Base-by-base conservation (phyloP, 2,888 invertebrate species). In the Ctenicera cuprea region DNA sequence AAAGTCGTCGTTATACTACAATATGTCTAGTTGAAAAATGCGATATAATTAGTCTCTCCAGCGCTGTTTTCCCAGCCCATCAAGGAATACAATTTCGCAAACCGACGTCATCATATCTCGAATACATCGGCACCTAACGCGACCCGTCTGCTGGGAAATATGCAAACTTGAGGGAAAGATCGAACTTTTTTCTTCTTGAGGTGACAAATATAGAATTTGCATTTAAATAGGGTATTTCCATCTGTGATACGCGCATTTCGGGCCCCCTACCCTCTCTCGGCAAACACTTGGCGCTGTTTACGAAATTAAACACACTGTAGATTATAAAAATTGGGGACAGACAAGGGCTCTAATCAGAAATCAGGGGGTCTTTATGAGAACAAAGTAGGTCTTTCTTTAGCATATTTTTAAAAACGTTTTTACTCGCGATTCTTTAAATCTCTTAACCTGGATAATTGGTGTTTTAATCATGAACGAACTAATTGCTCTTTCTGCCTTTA, bases 141-240 rank as follows among this genome's bases (percentile, higher is more conserved):
- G 74, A 71, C 64, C 67, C 77, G 82, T 84, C 85, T 85, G 80
- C 80, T 80, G 86, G 86, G 86, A 86, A 86, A 86, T 85, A 84
- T 83, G 83, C 83, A 83, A 84, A 84, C 85, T 83, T 80, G 82
- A 81, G 79, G 83, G 83, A 84, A 84, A 85, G 85, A 86, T 86
- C 86, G 86, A 87, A 87, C 83, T 87, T 87, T 87, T 86, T 87
- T 85, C 82, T 83, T 83, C 83, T 83, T 83, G 85, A 87, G 87
- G 89, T 89, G 90, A 90, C 90, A 90, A 90, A 90, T 90, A 90
- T 89, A 88, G 88, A 90, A 90, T 90, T 90, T 90, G 90, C 90
- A 90, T 90, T 90, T 90, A 90, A 90, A 90, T 90, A 89, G 90
- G 89, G 89, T 89, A 90, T 90, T 90, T 90, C 90, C 90, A 89